phyloP scores from a whole-genome alignment of 2,113 vertebrate species.

The Morone chrysops region DNA sequence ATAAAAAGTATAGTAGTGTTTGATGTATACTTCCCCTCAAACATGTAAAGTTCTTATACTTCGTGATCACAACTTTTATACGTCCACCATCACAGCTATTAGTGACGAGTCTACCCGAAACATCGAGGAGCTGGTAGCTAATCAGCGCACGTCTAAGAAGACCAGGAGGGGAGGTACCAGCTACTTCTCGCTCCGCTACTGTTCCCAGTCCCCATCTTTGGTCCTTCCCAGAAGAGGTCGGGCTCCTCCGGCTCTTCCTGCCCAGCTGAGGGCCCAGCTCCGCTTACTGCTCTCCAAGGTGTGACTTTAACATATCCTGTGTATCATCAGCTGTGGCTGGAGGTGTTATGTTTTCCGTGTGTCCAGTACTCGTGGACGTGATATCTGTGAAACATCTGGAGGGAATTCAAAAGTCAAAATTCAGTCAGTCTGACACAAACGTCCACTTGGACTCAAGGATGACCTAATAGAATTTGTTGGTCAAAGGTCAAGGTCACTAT shows the following conservation, averaged over 20 bases:
- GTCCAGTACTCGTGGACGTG: too few species aligned
- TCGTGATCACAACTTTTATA: neutral
- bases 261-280: slow-evolving; percentile 86
- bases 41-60: neutral
- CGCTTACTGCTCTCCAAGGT: slow-evolving; percentile 85
- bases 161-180: neutral
- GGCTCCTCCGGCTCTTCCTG: slow-evolving; percentile 82
- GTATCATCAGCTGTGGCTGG: too few species aligned
- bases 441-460: too few species aligned
- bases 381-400: too few species aligned
- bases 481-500: too few species aligned
- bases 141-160: slow-evolving; percentile 81
- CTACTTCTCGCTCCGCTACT: neutral
- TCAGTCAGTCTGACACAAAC: too few species aligned
- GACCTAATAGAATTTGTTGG: too few species aligned
- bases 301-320: neutral
- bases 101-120: slow-evolving; percentile 86
- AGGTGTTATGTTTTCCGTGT: too few species aligned
- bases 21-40: neutral
- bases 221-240: slow-evolving; percentile 75
- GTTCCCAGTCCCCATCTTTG: neutral
- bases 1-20: neutral
- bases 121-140: slow-evolving; percentile 88
- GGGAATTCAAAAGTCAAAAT: too few species aligned
- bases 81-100: slow-evolving; percentile 80